Conservation (phyloP, 2,113 vertebrate species). For the Halichoerus grypus region DNA sequence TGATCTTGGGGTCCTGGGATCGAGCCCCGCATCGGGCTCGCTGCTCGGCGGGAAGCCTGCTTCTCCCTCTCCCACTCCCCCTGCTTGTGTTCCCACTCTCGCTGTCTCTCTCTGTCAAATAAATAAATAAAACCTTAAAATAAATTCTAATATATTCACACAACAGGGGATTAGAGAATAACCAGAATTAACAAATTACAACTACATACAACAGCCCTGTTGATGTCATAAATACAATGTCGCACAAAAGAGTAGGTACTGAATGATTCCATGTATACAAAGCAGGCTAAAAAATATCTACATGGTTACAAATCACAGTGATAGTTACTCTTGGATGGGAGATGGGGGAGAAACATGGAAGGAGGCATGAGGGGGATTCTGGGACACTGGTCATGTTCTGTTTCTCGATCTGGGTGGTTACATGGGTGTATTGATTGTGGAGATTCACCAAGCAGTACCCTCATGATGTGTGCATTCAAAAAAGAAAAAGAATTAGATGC, state of each 20-base stretch:
- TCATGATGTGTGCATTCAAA: neutral
- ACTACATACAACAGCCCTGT: neutral
- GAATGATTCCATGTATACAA: neutral
- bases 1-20: too few species aligned
- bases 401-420: constrained; percentile 50
- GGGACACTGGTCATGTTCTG: neutral
- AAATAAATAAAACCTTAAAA: neutral
- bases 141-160: neutral
- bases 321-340: neutral
- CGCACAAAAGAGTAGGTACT: neutral
- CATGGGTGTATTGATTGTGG: neutral
- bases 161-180: neutral
- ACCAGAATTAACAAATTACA: constrained; percentile 35
- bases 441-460: neutral
- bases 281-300: neutral
- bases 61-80: too few species aligned
- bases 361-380: neutral
- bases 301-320: neutral
- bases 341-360: neutral
- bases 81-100: too few species aligned
- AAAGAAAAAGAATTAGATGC: constrained; percentile 29
- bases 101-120: too few species aligned
- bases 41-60: too few species aligned
- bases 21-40: too few species aligned
- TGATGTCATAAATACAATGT: neutral